Percentiles rank a stretch among this genome's conserved stretches.
Evolutionary conservation across 2,797 vertebrate species (phyloP).

Genomic region (Falco columbarius): DNA sequence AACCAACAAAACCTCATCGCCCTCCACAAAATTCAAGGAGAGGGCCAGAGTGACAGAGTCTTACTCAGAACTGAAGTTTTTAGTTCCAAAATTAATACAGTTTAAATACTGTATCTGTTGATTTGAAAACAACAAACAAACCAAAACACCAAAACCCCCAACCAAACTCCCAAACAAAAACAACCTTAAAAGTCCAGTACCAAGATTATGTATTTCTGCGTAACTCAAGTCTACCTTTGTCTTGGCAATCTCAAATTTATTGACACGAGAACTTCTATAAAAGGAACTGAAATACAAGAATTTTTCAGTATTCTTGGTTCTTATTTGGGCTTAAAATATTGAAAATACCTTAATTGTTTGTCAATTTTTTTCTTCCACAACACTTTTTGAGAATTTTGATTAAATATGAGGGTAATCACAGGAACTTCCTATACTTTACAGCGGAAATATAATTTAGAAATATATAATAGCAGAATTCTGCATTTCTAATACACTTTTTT

Average conservation of each 20-base stretch:
- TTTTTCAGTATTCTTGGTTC: background rate
- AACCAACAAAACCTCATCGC: background rate
- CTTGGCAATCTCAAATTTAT: background rate
- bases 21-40: background rate
- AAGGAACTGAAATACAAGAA: background rate
- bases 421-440: background rate
- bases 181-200: background rate
- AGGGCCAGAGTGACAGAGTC: background rate
- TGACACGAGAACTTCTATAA: background rate
- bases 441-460: background rate
- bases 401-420: background rate
- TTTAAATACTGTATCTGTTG: background rate
- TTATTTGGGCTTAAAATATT: background rate
- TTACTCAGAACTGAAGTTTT: background rate
- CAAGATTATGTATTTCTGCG: background rate
- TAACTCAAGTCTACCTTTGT: background rate
- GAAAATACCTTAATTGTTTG: background rate
- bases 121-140: background rate
- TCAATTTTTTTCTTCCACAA: background rate
- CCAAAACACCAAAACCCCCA: background rate
- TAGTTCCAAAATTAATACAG: background rate
- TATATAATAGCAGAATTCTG: background rate
- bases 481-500: background rate
- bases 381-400: background rate
- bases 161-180: background rate